Conservation (phyloP, 1,140 invertebrate species). For the Ephestia elutella region DNA sequence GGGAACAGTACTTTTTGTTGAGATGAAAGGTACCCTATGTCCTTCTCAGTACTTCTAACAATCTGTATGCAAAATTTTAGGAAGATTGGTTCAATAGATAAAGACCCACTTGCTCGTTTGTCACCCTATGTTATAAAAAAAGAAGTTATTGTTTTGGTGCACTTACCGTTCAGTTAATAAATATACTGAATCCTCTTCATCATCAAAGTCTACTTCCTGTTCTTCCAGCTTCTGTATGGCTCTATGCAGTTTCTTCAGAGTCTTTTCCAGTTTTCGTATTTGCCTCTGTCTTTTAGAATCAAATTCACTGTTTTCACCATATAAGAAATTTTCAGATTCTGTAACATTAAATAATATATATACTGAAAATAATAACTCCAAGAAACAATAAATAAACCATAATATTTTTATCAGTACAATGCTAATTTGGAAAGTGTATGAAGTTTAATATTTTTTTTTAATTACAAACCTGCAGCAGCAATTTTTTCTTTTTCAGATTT, state of each 20-base stretch:
- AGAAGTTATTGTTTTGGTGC: background rate
- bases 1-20: too few species aligned
- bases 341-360: slow-evolving; percentile 2
- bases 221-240: slow-evolving; percentile 62
- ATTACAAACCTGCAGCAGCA: slow-evolving; percentile 3
- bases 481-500: background rate
- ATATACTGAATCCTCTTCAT: slow-evolving; percentile 67
- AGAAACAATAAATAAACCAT: background rate
- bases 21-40: too few species aligned
- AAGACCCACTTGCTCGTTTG: too few species aligned
- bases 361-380: background rate
- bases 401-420: too few species aligned
- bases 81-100: too few species aligned
- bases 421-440: too few species aligned
- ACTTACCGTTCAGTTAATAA: slow-evolving; percentile 59
- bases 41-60: too few species aligned
- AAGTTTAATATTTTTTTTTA: too few species aligned
- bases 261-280: slow-evolving; percentile 63
- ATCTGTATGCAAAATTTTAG: too few species aligned
- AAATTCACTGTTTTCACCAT: slow-evolving; percentile 36
- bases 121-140: too few species aligned
- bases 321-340: slow-evolving; percentile 19
- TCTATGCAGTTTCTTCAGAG: slow-evolving; percentile 61
- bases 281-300: slow-evolving; percentile 51
- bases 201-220: slow-evolving; percentile 67